These are phyloP conservation scores for Myotis findleyi DNA, from an alignment of 2,797 vertebrate genomes.

Conservation along the genomic window DNA sequence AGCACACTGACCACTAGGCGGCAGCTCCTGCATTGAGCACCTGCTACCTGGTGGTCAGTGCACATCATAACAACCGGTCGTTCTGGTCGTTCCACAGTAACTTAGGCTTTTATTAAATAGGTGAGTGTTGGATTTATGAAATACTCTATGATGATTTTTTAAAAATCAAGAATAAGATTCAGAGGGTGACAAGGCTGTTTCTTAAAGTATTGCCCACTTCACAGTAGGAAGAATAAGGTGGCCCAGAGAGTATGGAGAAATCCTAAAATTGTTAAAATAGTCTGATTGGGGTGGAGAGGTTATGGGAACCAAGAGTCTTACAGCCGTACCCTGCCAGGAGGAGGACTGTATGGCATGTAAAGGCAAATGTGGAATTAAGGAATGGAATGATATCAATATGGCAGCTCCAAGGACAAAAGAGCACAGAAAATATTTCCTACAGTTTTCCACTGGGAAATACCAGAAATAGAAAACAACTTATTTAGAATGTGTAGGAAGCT, in stretches of 20 bases:
- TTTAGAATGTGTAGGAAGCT: background rate
- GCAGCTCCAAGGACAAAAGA: background rate
- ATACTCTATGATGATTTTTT: background rate
- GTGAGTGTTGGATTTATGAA: background rate
- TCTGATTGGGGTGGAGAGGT: background rate
- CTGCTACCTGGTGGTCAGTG: too few species aligned
- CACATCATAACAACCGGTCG: too few species aligned
- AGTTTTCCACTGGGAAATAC: background rate
- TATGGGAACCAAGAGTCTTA: background rate
- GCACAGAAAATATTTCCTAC: background rate
- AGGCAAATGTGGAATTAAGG: background rate
- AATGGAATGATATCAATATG: background rate
- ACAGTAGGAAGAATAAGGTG: background rate
- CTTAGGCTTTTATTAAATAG: too few species aligned
- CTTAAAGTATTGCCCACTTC: background rate
- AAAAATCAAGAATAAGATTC: background rate
- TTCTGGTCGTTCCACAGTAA: too few species aligned
- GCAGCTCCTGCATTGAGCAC: too few species aligned
- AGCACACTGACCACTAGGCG: too few species aligned
- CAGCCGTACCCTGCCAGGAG: background rate
- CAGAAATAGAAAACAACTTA: background rate
- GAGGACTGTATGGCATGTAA: background rate
- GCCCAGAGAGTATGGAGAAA: background rate
- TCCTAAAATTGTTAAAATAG: background rate
- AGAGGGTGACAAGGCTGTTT: background rate